These are phyloP conservation scores for Vanessa cardui DNA, from an alignment of 2,888 invertebrate species.

Conservation along the genomic window DNA sequence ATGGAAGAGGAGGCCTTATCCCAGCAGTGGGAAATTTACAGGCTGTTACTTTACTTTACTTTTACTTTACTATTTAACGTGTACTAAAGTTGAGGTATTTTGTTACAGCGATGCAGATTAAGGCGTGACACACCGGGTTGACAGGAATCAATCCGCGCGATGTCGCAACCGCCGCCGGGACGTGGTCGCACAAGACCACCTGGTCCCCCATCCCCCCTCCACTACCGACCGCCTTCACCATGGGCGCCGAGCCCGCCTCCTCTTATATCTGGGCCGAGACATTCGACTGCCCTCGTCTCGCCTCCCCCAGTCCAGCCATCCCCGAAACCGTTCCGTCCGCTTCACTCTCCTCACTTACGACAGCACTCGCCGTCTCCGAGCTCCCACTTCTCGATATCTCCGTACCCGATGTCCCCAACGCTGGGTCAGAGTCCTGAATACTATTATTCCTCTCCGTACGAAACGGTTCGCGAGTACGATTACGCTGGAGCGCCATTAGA, in stretches of 20 bases:
- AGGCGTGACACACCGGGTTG: conserved; percentile 82
- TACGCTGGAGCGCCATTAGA: conserved; percentile 90
- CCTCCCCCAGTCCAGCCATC: conserved; percentile 83
- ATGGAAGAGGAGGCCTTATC: no score
- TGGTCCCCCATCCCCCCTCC: conserved; percentile 82
- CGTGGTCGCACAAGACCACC: conserved; percentile 75
- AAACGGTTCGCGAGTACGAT: conserved; percentile 84
- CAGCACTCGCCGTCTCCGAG: conserved; percentile 77
- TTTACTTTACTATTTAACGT: conserved; percentile 12
- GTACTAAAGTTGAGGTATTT: conserved; percentile 36
- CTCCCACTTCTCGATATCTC: conserved; percentile 78
- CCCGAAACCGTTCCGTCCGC: conserved; percentile 76
- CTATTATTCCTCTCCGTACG: conserved; percentile 83
- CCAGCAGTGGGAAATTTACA: no score
- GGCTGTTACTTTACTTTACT: no score
- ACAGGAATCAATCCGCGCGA: conserved; percentile 77
- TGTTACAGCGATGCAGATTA: conserved; percentile 80
- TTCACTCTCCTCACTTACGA: conserved; percentile 75
- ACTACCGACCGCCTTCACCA: conserved; percentile 89
- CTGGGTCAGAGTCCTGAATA: conserved; percentile 84
- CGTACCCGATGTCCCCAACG: conserved; percentile 81
- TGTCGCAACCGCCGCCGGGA: conserved; percentile 80
- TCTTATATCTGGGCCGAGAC: conserved; percentile 84
- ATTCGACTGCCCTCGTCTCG: conserved; percentile 80
- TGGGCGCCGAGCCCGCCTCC: conserved; percentile 90